Base-by-base conservation (phyloP, 2,113 vertebrate genomes). In the Leptobrachium ailaonicum region DNA sequence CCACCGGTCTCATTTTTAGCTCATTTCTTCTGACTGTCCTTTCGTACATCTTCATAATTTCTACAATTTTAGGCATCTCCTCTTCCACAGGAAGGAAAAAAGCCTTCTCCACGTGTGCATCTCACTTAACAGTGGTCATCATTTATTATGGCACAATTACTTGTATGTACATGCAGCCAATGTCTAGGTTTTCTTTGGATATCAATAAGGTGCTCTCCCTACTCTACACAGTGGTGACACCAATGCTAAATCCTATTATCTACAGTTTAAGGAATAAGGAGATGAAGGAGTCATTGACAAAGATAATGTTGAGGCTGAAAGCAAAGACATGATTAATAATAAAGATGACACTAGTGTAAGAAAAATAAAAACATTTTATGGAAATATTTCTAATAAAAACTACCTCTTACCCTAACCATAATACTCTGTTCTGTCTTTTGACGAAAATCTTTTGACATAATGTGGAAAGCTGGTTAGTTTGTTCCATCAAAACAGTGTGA, bases 101-200 rank as follows among this genome's bases (percentile, higher is more conserved):
- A 67, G 85, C 83, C 66, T 45, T 88, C 69, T 89, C 87, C 13
- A 88, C 87, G 12, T 88, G 87, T 73, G 85, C 82, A 0, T 53
- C 85, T 14, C 88, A 88, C 75, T 69, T 88, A 66, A 82, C 79
- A 0, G 87, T 87, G 11, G 84, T 88, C 2, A 83, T 81, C 12
- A 81, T 89, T 2, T 85, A 87, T 0, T 88, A 85, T 0, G 82
- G 86, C 1, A 86, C 86, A 58, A 85, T 82, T 50, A 83, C 87
- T 45, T 88, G 84, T 1, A 82, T 89, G 53, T 87, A 88, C 0
- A 77, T 87, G 41, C 63, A 73, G 1, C 88, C 87, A 7, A 87
- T 88, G 85, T 77, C 82, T 0, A 80, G 73, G 12, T 87, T 86
- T 20, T 82, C 85, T 6, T 41, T 11, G 0, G 85, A 87, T 2